Evolutionary conservation across 35 echinoderm and acorn worm genomes (phyloP).

Genomic region (Apostichopus japonicus): DNA sequence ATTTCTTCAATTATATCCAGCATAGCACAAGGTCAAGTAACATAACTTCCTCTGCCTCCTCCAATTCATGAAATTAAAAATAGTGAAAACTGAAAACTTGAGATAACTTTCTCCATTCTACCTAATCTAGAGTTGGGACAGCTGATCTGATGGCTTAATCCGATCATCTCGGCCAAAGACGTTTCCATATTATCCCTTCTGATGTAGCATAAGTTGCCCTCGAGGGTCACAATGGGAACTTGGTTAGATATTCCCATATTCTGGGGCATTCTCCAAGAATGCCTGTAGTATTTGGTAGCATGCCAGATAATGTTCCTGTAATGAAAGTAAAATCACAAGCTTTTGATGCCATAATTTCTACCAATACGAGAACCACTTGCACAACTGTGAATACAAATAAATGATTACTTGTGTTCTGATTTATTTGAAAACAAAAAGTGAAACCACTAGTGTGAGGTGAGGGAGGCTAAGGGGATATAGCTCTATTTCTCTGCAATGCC

Average conservation of each 20-base stretch:
- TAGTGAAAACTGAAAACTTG: too few species aligned
- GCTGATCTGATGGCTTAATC: neutral
- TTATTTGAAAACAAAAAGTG: neutral
- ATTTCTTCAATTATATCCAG: too few species aligned
- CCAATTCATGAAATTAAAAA: too few species aligned
- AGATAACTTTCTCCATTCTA: too few species aligned
- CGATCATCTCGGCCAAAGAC: neutral
- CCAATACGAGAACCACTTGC: neutral
- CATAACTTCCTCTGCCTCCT: too few species aligned
- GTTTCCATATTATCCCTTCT: neutral
- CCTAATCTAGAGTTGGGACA: neutral
- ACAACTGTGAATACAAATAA: neutral
- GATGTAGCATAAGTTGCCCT: neutral
- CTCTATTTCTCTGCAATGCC: too few species aligned
- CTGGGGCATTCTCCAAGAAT: neutral
- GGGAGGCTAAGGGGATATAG: neutral
- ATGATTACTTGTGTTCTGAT: neutral
- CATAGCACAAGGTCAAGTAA: too few species aligned
- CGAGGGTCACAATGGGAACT: neutral
- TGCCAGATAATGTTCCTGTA: neutral
- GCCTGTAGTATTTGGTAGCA: neutral
- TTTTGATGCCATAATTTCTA: too few species aligned
- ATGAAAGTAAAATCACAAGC: neutral
- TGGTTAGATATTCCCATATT: neutral
- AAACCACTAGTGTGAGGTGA: neutral